A percentile compares a stretch with the other conserved stretches of the same genome.
phyloP scores from a whole-genome alignment of 2,888 invertebrate genomes.

The Ganaspis brasiliensis region DNA sequence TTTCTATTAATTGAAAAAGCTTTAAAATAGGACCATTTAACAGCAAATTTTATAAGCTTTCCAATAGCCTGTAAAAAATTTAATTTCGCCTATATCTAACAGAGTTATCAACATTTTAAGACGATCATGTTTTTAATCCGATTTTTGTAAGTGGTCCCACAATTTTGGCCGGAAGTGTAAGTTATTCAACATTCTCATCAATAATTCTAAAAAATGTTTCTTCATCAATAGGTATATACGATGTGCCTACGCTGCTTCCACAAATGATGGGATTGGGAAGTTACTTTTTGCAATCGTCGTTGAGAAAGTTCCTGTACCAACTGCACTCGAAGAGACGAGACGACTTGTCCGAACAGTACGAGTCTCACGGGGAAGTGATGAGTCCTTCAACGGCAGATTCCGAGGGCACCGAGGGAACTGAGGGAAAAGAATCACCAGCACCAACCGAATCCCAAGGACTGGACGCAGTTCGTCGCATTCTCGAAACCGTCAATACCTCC shows the following conservation, averaged over 20 bases:
- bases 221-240: conserved; percentile 71
- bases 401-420: conserved; percentile 85
- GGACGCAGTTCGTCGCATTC: conserved; percentile 86
- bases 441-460: conserved; percentile 81
- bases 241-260: conserved; percentile 76
- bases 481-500: conserved; percentile 88
- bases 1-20: no score
- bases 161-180: no score
- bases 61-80: no score
- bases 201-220: neutral
- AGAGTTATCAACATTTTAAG: no score
- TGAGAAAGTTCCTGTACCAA: conserved; percentile 87
- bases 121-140: no score
- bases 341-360: conserved; percentile 71
- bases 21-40: no score
- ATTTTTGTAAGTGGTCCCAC: no score
- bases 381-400: conserved; percentile 81
- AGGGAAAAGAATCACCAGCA: conserved; percentile 80
- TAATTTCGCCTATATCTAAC: no score
- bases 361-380: conserved; percentile 73
- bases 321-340: conserved; percentile 78
- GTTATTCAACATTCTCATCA: no score
- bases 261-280: conserved; percentile 75
- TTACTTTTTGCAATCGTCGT: conserved; percentile 79
- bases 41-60: no score